phyloP scores from a whole-genome alignment of 64 coral and sea anemone genomes.

The Trachythela sp. region DNA sequence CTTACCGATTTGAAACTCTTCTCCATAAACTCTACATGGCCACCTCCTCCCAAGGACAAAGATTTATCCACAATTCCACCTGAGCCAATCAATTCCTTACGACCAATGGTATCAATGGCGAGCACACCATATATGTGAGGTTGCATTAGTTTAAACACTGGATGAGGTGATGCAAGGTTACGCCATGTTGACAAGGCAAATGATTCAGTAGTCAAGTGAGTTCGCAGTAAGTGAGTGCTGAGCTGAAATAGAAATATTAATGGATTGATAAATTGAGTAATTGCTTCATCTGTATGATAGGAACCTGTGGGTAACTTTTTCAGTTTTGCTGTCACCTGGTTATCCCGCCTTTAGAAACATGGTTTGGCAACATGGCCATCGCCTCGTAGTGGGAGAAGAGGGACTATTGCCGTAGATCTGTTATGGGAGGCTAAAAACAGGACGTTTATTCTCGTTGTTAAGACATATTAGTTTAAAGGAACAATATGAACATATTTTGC shows the following conservation, averaged over 20 bases:
- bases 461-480: no score
- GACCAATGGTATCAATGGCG: conserved; percentile 2
- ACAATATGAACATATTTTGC: no score
- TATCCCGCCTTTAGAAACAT: no score
- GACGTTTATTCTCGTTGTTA: no score
- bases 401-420: no score
- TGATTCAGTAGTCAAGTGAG: background rate
- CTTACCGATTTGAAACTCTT: background rate
- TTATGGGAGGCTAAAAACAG: no score
- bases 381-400: no score
- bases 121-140: conserved; percentile 11
- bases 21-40: background rate
- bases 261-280: background rate
- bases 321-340: no score
- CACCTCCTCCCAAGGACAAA: background rate
- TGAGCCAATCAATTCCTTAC: background rate
- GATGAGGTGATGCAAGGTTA: background rate
- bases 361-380: no score
- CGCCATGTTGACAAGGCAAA: background rate
- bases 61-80: background rate
- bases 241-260: background rate
- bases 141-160: background rate
- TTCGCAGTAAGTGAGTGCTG: background rate
- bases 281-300: no score
- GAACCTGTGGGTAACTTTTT: no score